Conservation (phyloP, 2,797 vertebrate genomes). For the Champsocephalus esox region DNA sequence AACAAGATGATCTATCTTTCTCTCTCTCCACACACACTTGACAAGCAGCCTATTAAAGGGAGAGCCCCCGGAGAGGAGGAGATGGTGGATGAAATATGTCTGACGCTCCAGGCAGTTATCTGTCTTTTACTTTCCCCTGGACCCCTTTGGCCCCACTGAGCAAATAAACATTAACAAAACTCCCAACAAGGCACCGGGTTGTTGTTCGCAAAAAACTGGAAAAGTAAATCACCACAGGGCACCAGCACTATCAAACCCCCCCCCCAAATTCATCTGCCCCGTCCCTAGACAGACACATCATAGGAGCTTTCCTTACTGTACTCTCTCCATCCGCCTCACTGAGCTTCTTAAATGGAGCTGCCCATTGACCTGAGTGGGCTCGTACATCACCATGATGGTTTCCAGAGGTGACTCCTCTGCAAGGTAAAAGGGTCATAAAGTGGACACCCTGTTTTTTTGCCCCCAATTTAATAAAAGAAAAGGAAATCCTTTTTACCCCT, state of each 20-base stretch:
- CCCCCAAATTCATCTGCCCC: constrained; percentile 25
- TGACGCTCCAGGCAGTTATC: constrained; percentile 56
- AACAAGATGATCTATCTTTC: constrained; percentile 1
- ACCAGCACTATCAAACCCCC: constrained; percentile 41
- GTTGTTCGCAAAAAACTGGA: constrained; percentile 47
- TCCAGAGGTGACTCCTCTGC: constrained; percentile 57
- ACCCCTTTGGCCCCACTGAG: constrained; percentile 46
- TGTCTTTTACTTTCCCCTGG: constrained; percentile 37
- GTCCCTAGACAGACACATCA: constrained; percentile 57
- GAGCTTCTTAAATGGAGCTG: constrained; percentile 68
- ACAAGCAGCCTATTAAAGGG: constrained; percentile 38
- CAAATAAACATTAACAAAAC: constrained; percentile 42
- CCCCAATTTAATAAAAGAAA: constrained; percentile 3
- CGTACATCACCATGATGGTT: constrained; percentile 65
- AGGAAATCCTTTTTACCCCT: not conserved
- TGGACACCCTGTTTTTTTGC: constrained; percentile 4
- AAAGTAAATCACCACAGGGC: constrained; percentile 49
- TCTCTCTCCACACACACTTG: not conserved
- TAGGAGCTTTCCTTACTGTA: constrained; percentile 46
- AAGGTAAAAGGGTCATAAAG: constrained; percentile 64
- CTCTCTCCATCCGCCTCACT: constrained; percentile 61
- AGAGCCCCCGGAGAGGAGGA: constrained; percentile 45
- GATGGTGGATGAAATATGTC: constrained; percentile 53
- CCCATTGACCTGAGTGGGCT: constrained; percentile 70
- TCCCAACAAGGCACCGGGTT: constrained; percentile 5